Evolutionary conservation across 1,140 invertebrate species (phyloP).

Genomic region (Dysdera silvatica): DNA sequence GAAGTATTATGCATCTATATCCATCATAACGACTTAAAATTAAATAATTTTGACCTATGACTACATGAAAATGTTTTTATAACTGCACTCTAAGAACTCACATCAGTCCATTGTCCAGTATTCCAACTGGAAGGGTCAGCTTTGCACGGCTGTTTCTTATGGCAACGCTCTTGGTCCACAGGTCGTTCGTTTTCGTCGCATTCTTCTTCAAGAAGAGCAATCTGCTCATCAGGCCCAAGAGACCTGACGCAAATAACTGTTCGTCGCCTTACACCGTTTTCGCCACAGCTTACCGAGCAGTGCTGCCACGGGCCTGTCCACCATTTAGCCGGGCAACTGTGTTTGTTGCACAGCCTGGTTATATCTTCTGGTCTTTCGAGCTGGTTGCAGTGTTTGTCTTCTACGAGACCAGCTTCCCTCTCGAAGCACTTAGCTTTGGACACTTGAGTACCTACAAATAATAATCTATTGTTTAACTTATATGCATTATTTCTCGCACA

Average conservation of each 20-base stretch:
- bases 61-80: too few relatives aligned
- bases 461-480: too few relatives aligned
- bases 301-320: slow-evolving; percentile 73
- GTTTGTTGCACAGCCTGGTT: slow-evolving; percentile 56
- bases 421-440: slow-evolving; percentile 58
- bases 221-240: slow-evolving; percentile 53
- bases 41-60: too few relatives aligned
- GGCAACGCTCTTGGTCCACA: slow-evolving; percentile 55
- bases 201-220: slow-evolving; percentile 60
- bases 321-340: slow-evolving; percentile 66
- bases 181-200: slow-evolving; percentile 54
- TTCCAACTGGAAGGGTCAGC: slow-evolving; percentile 38
- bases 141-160: slow-evolving; percentile 52
- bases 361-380: slow-evolving; percentile 53
- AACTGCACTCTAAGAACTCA: too few relatives aligned
- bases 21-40: too few relatives aligned
- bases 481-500: too few relatives aligned
- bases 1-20: too few relatives aligned
- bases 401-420: slow-evolving; percentile 54
- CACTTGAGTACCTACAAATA: slow-evolving; percentile 47
- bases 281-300: slow-evolving; percentile 64
- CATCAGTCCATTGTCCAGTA: slow-evolving; percentile 42
- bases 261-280: slow-evolving; percentile 52
- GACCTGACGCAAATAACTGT: slow-evolving; percentile 62
- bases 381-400: slow-evolving; percentile 56